Percentiles rank a stretch among this genome's conserved stretches.
These are phyloP conservation scores for Drosophila pseudoananassae DNA, from an alignment of 1,140 invertebrate species.

Conservation along the genomic window DNA sequence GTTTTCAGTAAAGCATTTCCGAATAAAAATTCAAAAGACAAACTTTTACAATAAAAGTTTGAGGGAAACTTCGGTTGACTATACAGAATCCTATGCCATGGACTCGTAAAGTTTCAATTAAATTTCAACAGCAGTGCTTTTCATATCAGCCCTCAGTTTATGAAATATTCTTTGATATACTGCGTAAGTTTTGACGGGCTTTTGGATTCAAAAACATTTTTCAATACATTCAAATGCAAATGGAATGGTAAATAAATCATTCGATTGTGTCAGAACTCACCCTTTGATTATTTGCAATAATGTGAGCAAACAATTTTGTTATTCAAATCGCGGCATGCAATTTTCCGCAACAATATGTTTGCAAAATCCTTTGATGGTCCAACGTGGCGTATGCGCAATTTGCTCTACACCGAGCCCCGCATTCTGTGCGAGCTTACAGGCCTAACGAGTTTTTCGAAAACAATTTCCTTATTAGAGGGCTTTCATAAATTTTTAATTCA, in stretches of 20 bases:
- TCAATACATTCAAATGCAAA: conserved; percentile 27
- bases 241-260: conserved; percentile 21
- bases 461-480: conserved; percentile 62
- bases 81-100: neutral
- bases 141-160: neutral
- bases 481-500: conserved; percentile 61
- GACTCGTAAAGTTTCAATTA: conserved; percentile 27
- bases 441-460: conserved; percentile 40
- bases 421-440: conserved; percentile 35
- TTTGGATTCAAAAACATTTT: conserved; percentile 1
- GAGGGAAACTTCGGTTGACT: conserved; percentile 6
- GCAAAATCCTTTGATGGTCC: conserved; percentile 51
- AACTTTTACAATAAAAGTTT: conserved; percentile 42
- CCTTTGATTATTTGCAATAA: conserved; percentile 23
- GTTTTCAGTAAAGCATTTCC: conserved; percentile 10
- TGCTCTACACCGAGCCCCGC: conserved; percentile 50
- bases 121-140: neutral
- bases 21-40: conserved; percentile 7
- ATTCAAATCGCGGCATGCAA: conserved; percentile 51
- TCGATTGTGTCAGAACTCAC: conserved; percentile 21
- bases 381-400: conserved; percentile 77
- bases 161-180: neutral
- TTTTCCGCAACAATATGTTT: conserved; percentile 73
- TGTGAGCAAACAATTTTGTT: conserved; percentile 45
- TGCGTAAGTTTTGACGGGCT: neutral